phyloP scores from a whole-genome alignment of 2,113 vertebrate species.

The Pelmatolapia mariae region DNA sequence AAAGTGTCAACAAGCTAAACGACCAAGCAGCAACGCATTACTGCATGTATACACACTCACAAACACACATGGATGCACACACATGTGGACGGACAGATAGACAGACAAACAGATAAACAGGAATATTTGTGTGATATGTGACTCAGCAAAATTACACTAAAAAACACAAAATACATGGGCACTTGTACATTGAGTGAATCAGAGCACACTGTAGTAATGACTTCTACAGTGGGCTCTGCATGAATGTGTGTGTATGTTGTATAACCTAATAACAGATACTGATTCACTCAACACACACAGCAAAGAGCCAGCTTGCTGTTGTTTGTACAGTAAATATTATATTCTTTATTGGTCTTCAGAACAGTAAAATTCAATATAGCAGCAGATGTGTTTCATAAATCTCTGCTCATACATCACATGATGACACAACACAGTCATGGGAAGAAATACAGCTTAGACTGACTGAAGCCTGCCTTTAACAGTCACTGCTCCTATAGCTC shows the following conservation, averaged over 20 bases:
- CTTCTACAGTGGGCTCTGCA: neutral
- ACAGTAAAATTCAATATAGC: conserved; percentile 39
- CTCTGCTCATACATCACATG: conserved; percentile 40
- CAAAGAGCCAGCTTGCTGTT: neutral
- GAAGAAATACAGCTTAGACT: conserved; percentile 7
- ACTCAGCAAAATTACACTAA: neutral
- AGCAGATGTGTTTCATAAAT: conserved; percentile 54
- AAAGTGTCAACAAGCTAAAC: conserved; percentile 77
- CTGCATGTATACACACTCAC: conserved; percentile 20
- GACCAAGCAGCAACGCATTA: conserved; percentile 67
- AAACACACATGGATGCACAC: neutral
- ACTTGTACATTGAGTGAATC: neutral
- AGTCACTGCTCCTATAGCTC: conserved; percentile 9
- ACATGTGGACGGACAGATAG: neutral
- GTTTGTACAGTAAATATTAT: conserved; percentile 41
- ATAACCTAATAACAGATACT: neutral
- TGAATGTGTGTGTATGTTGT: neutral
- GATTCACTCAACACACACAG: neutral
- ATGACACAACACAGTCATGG: neutral
- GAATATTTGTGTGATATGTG: neutral
- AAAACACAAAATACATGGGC: neutral
- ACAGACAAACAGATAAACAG: neutral
- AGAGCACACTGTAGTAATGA: neutral
- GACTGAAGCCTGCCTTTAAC: conserved; percentile 20
- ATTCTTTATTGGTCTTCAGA: conserved; percentile 40